A percentile compares a stretch with the other conserved stretches of the same genome.
These are phyloP conservation scores for Danio tinwini DNA, from an alignment of 2,797 vertebrate genomes.

Conservation along the genomic window DNA sequence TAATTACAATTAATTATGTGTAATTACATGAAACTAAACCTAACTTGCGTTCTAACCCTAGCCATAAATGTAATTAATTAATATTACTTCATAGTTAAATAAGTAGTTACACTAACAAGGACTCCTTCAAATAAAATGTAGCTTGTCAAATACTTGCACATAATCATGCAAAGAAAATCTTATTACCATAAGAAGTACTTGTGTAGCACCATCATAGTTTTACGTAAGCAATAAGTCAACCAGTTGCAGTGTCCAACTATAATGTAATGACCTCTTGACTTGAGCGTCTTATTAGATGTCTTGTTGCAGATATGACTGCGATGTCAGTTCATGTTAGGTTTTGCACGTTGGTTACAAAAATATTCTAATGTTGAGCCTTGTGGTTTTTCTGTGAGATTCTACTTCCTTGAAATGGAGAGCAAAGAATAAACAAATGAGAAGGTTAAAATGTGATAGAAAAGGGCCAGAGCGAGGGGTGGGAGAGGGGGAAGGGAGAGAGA, in stretches of 20 bases:
- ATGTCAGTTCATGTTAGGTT: background rate
- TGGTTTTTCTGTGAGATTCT: background rate
- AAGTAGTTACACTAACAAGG: background rate
- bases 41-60: too few species aligned
- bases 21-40: too few species aligned
- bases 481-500: slow-evolving; percentile 23
- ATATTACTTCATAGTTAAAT: too few species aligned
- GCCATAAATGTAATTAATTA: too few species aligned
- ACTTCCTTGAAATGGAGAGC: slow-evolving; percentile 40
- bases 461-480: background rate
- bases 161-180: too few species aligned
- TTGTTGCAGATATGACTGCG: background rate
- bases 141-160: too few species aligned
- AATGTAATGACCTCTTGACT: background rate
- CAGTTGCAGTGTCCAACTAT: background rate
- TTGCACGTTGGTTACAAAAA: background rate
- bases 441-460: slow-evolving; percentile 1
- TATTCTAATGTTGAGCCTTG: background rate
- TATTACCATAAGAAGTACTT: too few species aligned
- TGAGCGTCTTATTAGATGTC: background rate
- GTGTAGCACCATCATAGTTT: background rate
- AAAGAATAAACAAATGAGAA: slow-evolving; percentile 35
- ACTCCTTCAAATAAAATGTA: too few species aligned
- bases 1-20: too few species aligned
- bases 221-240: background rate